Base-by-base conservation (phyloP, 2,113 vertebrate genomes). In the Indicator maculatus region DNA sequence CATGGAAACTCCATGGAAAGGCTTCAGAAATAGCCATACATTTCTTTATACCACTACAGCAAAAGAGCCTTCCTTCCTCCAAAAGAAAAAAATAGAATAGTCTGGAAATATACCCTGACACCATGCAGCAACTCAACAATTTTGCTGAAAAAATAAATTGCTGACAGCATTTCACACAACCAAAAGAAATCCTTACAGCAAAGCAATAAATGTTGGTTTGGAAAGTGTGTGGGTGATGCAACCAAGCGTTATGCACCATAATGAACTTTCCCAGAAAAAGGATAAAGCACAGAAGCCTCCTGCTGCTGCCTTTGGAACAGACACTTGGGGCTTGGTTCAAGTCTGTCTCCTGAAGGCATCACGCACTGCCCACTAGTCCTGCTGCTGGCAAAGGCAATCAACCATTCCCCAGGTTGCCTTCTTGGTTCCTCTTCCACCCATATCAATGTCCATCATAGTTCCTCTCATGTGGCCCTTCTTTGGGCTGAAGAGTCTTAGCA, bases 221-320 rank as follows among this genome's bases (percentile, higher is more conserved):
- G 86, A 93, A 94, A 88, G 80, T 27, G 90, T 66, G 95, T 92
- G 96, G 92, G 95, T 90, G 92, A 92, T 88, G 80, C 70, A 86
- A 45, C 59, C 44, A 69, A 93, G 85, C n/a, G 45, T 74, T 83
- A 31, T 81, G 76, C 61, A 94, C 79, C 52, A 39, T 38, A 33
- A 77, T 64, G 85, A 88, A 86, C 41, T 75, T 67, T 6, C 65
- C 63, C 16, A 81, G 90, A 52, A 86, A 80, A 71, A 14, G 38
- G 47, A 63, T 66, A 16, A 60, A 86, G 61, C 45, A 80, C 31
- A 52, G 38, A 78, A 33, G 0, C 55, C 39, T 53, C 26, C 52
- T 24, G 5, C 5, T 24, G 5, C 5, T 83, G 85, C 52, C 71
- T 74, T 59, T 44, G 1, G 5, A 55, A 55, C 53, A 75, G 65